Percentiles rank a stretch among this genome's conserved stretches.
These are phyloP conservation scores for Tachina lurida DNA, from an alignment of 2,888 invertebrate genomes.

Conservation along the genomic window DNA sequence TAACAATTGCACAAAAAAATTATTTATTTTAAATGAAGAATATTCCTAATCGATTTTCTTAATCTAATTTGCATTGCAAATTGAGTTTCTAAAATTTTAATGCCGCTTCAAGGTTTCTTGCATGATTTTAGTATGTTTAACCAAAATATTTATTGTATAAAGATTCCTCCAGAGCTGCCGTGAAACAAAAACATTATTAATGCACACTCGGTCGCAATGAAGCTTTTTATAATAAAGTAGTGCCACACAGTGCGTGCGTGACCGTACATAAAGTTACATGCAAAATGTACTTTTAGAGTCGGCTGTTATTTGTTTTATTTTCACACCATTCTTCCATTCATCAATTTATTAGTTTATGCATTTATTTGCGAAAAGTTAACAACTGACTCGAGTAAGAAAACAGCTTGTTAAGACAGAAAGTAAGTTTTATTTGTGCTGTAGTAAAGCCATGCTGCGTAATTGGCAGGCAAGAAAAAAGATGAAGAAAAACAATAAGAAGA, in stretches of 20 bases:
- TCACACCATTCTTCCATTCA: not conserved
- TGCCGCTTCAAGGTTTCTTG: no score
- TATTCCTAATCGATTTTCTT: no score
- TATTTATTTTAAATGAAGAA: no score
- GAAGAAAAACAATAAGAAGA: not conserved
- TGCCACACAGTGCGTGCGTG: not conserved
- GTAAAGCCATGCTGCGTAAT: constrained; percentile 41
- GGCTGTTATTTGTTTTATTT: not conserved
- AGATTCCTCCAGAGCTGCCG: no score
- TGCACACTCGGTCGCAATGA: no score
- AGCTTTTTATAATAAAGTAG: no score
- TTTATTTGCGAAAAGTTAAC: constrained; percentile 25
- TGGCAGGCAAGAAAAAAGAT: not conserved
- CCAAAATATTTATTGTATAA: no score
- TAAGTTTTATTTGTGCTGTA: constrained; percentile 26
- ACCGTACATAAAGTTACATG: not conserved
- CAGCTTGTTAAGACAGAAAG: constrained; percentile 1
- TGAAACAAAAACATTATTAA: no score
- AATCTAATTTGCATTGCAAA: no score
- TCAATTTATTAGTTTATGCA: not conserved
- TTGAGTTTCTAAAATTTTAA: no score
- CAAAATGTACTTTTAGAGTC: not conserved
- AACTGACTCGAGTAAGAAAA: constrained; percentile 13
- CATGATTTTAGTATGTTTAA: no score
- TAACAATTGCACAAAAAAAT: no score